Base-by-base conservation (phyloP, 2,113 vertebrate species). In the Peromyscus polionotus region DNA sequence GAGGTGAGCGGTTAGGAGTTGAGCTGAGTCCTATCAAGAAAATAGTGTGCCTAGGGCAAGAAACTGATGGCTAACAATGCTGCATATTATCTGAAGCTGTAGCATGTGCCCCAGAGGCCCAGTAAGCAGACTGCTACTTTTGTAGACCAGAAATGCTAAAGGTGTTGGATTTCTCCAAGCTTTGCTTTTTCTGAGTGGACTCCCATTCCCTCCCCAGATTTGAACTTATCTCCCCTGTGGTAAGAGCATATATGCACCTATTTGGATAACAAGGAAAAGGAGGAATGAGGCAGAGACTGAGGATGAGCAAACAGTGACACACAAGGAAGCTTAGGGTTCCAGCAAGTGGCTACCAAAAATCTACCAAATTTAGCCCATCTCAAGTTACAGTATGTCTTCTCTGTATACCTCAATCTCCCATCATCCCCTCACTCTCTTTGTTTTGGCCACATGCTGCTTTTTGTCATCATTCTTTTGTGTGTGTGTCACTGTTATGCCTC, bases 401-500 rank as follows among this genome's bases (percentile, higher is more conserved):
- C 54, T 81, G 95, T 91, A 92, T 95, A 93, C 28, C 80, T 39
- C 5, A 3, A 5, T 45, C 13, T 59, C 79, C 57, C 39, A 89
- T 5, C 5, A 2, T 89, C 5, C 3, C 92, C 48, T 57, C 83
- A 31, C 36, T 36, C n/a, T 42, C 97, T 95, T 79, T 0, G 0
- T 17, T n/a, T 95, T 57, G 51, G 28, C 68, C 7, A 1, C 73
- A 16, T 19, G 48, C 13, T 59, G 63, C 98, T 99, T 99, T 98
- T 99, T 99, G 13, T 99, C 99, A 0, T 99, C 99, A 0, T 99
- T 99, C 0, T 99, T 99, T 91, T 99, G 5, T 57, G 48, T 57
- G 48, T 20, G 9, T 73, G 67, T 7, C 42, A 54, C 76, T 54
- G 24, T 28, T 9, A 39, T 31, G 14, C 16, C 16, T 68, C 1